Evolutionary conservation across 2,113 vertebrate species (phyloP), one percentile per base, ranked within the genome.

Genomic region (Silurus glanis): DNA sequence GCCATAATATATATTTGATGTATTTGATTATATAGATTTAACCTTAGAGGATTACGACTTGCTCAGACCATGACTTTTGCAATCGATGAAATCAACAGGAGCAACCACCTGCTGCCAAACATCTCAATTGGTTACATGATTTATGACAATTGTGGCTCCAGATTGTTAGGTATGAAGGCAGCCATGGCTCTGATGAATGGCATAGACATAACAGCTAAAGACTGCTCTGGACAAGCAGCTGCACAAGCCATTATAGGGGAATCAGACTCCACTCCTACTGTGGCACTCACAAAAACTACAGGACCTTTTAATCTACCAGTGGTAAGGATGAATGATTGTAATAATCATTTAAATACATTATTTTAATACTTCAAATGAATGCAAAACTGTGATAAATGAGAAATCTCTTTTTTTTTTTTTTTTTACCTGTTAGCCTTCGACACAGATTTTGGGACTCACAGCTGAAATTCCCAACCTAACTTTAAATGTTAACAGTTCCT

Each of bases 61-160:
- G 93, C 93, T 28, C 94, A 95, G 80, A 92, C 92, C 0, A 94
- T 95, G 95, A 93, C 94, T 45, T 95, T 94, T 88, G 93, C 93
- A 51, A 94, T 95, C 53, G 91, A 94, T 56, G 94, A 95, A 91
- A 95, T 95, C 85, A 95, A 95, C 87, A 91, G 76, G 82, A 94
- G 86, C 83, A 82, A 64, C 49, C 80, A 12, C 76, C 85, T 95
- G 89, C 93, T 95, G 59, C 93, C 93, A 3, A 93, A 94, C 85
- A 69, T 94, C 62, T 90, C 93, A 25, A 83, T 95, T 25, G 94
- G 94, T 53, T 95, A 95, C 86, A 91, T 91, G 59, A 94, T 95
- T 89, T 95, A 94, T 86, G 95, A 95, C 88, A 94, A 91, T 61
- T 95, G 95, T 89, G 92, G 91, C 49, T 94, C 93, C 23, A 94